Percentiles rank a stretch among this genome's conserved stretches.
phyloP scores from a whole-genome alignment of 2,888 invertebrate genomes.

The Nasonovia ribisnigri region DNA sequence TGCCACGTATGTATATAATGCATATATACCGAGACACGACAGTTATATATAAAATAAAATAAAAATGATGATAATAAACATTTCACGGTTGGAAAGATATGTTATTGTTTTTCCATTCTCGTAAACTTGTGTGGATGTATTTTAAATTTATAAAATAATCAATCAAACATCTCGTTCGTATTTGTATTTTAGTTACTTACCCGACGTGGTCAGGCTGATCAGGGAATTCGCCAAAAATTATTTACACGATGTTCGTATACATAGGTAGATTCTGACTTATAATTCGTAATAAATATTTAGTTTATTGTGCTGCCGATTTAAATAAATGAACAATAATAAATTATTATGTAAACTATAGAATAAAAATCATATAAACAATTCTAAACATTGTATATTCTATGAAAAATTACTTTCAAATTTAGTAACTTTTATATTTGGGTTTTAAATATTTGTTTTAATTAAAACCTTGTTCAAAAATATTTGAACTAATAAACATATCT shows the following conservation, averaged over 20 bases:
- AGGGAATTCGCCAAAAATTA: not conserved
- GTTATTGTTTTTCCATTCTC: not conserved
- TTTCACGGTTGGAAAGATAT: conserved; percentile 2
- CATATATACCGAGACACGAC: not conserved
- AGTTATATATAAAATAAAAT: not conserved
- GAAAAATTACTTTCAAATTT: not conserved
- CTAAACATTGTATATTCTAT: not conserved
- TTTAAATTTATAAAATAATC: not conserved
- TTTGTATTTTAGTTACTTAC: not conserved
- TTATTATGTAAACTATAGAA: not conserved
- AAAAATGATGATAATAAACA: conserved; percentile 16
- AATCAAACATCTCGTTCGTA: not conserved
- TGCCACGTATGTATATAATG: too few relatives aligned
- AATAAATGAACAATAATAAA: not conserved
- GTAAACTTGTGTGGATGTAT: not conserved
- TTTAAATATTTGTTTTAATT: not conserved
- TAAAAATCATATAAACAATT: not conserved
- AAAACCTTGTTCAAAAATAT: not conserved
- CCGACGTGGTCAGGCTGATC: not conserved
- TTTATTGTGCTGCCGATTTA: not conserved
- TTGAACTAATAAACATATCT: not conserved
- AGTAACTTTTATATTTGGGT: not conserved
- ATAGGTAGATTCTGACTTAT: not conserved
- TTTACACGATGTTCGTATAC: not conserved
- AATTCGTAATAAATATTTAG: not conserved